Percentiles rank a stretch among this genome's conserved stretches.
Conservation (phyloP, 1,140 invertebrate species). For the Brachionus angularis region DNA sequence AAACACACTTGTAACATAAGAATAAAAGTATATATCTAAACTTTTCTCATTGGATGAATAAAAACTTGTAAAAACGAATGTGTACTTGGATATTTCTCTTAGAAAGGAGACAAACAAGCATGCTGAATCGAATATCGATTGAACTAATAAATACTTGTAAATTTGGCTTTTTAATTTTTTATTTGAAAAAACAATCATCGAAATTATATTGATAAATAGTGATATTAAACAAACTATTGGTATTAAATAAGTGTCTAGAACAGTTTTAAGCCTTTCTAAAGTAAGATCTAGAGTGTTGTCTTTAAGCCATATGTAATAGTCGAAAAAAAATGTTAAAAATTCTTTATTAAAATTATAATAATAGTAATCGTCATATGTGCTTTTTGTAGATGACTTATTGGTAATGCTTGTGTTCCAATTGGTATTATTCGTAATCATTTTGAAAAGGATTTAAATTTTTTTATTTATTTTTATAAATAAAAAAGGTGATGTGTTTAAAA, state of each 20-base stretch:
- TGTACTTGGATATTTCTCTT: background rate
- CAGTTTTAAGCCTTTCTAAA: background rate
- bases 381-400: too few species aligned
- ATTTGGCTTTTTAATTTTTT: constrained; percentile 8
- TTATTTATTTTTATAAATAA: too few species aligned
- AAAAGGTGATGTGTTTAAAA: too few species aligned
- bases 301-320: too few species aligned
- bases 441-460: too few species aligned
- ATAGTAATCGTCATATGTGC: too few species aligned
- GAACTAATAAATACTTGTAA: constrained; percentile 29
- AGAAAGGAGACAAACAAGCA: background rate
- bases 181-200: background rate
- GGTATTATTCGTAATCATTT: too few species aligned
- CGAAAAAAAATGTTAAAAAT: too few species aligned
- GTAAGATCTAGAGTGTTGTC: background rate
- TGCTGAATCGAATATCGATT: constrained; percentile 8
- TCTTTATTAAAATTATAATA: too few species aligned
- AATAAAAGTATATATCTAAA: constrained; percentile 33
- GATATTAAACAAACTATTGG: background rate
- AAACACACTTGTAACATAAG: constrained; percentile 10
- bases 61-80: background rate
- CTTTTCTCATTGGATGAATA: background rate
- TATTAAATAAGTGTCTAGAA: constrained; percentile 8
- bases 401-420: too few species aligned
- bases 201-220: constrained; percentile 14